Evolutionary conservation across 2,888 invertebrate species (phyloP).

Genomic region (Pinctada fucata): DNA sequence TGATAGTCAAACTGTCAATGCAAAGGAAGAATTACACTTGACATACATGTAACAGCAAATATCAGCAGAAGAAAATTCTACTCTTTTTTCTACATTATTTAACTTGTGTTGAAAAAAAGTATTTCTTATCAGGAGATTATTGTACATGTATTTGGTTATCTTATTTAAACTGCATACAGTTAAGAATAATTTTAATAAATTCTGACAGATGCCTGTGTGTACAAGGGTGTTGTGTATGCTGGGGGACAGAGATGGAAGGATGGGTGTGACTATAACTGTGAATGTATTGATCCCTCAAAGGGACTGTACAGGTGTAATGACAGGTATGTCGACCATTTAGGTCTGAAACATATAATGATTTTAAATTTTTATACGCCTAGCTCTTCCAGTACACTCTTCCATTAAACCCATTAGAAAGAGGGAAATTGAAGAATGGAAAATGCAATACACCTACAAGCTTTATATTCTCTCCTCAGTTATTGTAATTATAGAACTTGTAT

Average conservation of each 20-base stretch:
- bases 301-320: conserved; percentile 56
- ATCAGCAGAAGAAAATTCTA: neutral
- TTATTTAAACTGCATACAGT: too few species aligned
- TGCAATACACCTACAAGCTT: too few species aligned
- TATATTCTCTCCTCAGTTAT: too few species aligned
- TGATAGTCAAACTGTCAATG: too few species aligned
- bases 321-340: conserved; percentile 46
- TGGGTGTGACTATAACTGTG: conserved; percentile 57
- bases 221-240: conserved; percentile 53
- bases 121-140: neutral
- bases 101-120: neutral
- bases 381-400: too few species aligned
- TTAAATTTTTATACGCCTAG: too few species aligned
- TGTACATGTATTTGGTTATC: too few species aligned
- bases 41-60: neutral
- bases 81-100: neutral
- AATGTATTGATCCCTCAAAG: conserved; percentile 52
- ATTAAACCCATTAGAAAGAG: too few species aligned
- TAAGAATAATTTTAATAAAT: neutral
- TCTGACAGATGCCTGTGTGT: conserved; percentile 50
- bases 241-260: conserved; percentile 57
- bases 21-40: too few species aligned
- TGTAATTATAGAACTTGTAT: too few species aligned
- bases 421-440: too few species aligned
- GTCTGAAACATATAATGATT: too few species aligned